Evolutionary conservation across 1,140 invertebrate species (phyloP).

Genomic region (Tetramorium simillimum): DNA sequence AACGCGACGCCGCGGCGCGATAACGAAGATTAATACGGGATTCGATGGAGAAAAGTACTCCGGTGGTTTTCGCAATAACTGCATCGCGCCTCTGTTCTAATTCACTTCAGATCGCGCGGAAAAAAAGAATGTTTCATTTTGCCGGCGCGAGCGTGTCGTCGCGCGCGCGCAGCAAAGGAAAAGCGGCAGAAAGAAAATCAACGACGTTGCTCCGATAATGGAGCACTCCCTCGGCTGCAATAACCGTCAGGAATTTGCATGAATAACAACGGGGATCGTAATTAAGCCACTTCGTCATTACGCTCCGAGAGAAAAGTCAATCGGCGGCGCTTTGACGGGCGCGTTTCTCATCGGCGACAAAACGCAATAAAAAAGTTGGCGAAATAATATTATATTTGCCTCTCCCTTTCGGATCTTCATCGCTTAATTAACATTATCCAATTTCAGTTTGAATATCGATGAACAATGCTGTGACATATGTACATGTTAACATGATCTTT

Average conservation of each 20-base stretch:
- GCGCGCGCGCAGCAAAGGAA: slow-evolving; percentile 49
- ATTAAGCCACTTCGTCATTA: slow-evolving; percentile 61
- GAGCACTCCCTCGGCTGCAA: slow-evolving; percentile 44
- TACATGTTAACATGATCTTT: neutral
- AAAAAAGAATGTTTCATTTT: slow-evolving; percentile 52
- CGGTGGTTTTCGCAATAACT: slow-evolving; percentile 40
- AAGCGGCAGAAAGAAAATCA: slow-evolving; percentile 46
- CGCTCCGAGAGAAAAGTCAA: slow-evolving; percentile 46
- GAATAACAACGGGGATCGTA: slow-evolving; percentile 59
- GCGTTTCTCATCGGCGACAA: neutral
- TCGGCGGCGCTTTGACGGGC: slow-evolving; percentile 34
- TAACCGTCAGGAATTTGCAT: slow-evolving; percentile 60
- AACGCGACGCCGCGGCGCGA: neutral
- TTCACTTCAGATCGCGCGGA: slow-evolving; percentile 18
- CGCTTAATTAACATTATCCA: slow-evolving; percentile 3
- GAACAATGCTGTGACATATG: neutral
- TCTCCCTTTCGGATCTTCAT: neutral
- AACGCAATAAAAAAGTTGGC: neutral
- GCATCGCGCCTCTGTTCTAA: slow-evolving; percentile 36
- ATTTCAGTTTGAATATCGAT: neutral
- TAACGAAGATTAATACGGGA: slow-evolving; percentile 55
- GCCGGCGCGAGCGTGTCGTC: slow-evolving; percentile 45
- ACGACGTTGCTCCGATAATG: slow-evolving; percentile 53
- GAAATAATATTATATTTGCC: slow-evolving; percentile 32
- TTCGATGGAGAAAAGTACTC: slow-evolving; percentile 28